These are phyloP conservation scores for Acanthosepion lycidas DNA, from an alignment of 2,888 invertebrate genomes.

Conservation along the genomic window DNA sequence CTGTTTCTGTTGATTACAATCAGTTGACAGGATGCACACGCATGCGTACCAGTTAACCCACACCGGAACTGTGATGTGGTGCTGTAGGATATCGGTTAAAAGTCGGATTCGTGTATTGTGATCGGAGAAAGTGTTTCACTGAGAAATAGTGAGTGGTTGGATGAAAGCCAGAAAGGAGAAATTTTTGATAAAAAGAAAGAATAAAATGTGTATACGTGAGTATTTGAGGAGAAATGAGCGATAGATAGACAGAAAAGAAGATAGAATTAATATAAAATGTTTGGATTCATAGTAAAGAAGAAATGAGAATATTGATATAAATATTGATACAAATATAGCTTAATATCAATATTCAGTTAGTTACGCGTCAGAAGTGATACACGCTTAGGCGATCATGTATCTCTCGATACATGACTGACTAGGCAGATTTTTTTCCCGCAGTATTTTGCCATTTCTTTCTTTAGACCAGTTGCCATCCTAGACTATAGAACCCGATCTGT, in stretches of 20 bases:
- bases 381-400: too few relatives aligned
- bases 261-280: too few relatives aligned
- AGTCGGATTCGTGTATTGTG: not conserved
- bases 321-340: too few relatives aligned
- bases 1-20: conserved; percentile 17
- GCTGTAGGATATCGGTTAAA: not conserved
- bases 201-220: not conserved
- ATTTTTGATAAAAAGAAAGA: not conserved
- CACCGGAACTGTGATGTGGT: not conserved
- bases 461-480: too few relatives aligned
- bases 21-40: not conserved
- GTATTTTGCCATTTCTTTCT: too few relatives aligned
- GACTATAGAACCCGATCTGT: too few relatives aligned
- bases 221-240: not conserved
- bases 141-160: not conserved
- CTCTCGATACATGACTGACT: too few relatives aligned
- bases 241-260: not conserved
- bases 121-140: not conserved
- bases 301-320: too few relatives aligned
- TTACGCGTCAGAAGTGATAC: too few relatives aligned
- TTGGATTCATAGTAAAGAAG: too few relatives aligned
- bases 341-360: too few relatives aligned
- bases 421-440: too few relatives aligned
- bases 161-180: not conserved
- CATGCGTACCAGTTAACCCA: not conserved